Base-by-base conservation (phyloP, 2,113 vertebrate genomes). In the Chrysemys picta region DNA sequence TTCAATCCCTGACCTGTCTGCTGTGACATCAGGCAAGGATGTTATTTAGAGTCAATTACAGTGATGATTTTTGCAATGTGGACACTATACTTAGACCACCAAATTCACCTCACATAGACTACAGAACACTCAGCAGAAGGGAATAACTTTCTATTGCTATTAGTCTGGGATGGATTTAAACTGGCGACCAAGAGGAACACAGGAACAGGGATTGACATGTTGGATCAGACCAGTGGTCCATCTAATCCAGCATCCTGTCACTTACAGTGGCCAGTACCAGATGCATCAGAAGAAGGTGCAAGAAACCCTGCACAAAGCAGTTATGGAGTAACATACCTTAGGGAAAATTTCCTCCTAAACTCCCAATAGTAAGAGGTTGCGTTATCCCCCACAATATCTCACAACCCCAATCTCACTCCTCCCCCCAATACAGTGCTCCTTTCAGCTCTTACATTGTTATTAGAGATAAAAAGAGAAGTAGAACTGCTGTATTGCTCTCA, bases 321-420 rank as follows among this genome's bases (percentile, higher is more conserved):
- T 31, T 31, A 62, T 31, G 10, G 27, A 59, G 27, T 6, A 85
- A 78, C 1, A 76, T 82, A 27, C 5, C 9, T 45, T 38, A 72
- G 35, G 19, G 25, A 72, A 19, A 50, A 57, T 42, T 84, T 87
- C 45, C 38, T 81, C 27, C 8, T n/a, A n/a, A n/a, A 42, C 2
- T 56, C 79, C 27, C n/a, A 88, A 13, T 0, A 0, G 4, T 22
- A 65, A 62, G 38, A 85, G 27, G 6, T 3, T 94, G 80, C 78
- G 25, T 69, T 27, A 54, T 0, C 1, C 1, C 24, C 10, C 10
- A 82, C 27, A 53, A 45, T 0, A 21, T 1, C 65, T n/a, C 8
- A 69, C 62, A n/a, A n/a, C 16, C 8, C 35, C 65, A 69, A 21
- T 35, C 29, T 35, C 7, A 35, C 65, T 19, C 35, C 13, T 81